A percentile compares a stretch with the other conserved stretches of the same genome.
Conservation (phyloP, 2,797 vertebrate species). For the Myripristis jacobus region DNA sequence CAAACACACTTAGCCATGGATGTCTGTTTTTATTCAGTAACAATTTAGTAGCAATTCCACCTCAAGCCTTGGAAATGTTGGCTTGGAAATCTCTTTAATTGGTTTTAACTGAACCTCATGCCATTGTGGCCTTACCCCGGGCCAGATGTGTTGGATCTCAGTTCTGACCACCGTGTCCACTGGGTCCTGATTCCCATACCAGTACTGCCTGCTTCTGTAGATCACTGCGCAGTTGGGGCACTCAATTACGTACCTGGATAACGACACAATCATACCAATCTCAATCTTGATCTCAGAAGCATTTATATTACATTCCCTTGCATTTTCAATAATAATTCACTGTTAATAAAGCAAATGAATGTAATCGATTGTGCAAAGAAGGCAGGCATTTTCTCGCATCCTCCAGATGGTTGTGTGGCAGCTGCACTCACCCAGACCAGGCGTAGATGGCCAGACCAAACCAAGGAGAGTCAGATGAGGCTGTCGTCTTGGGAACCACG, state of each 20-base stretch:
- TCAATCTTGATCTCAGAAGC: neutral
- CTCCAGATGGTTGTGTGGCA: slow-evolving; percentile 1
- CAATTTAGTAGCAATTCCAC: neutral
- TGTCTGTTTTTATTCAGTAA: too few species aligned
- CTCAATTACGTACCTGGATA: slow-evolving; percentile 94
- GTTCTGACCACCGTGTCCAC: slow-evolving; percentile 98
- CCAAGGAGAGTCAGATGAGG: slow-evolving; percentile 98
- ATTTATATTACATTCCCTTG: neutral
- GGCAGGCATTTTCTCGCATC: slow-evolving; percentile 9
- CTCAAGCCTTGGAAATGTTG: slow-evolving; percentile 19
- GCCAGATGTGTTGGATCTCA: slow-evolving; percentile 98
- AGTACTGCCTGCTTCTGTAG: slow-evolving; percentile 97
- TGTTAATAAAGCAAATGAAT: neutral
- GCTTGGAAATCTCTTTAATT: slow-evolving; percentile 2
- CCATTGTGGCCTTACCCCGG: slow-evolving; percentile 86
- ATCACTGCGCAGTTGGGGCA: slow-evolving; percentile 97
- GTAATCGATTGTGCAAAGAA: neutral
- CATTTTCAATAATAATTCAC: neutral
- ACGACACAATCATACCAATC: slow-evolving; percentile 15
- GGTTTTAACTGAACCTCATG: slow-evolving; percentile 35
- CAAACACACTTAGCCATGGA: neutral
- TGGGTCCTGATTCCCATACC: slow-evolving; percentile 99
- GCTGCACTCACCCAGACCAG: slow-evolving; percentile 95
- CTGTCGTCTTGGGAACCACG: slow-evolving; percentile 98
- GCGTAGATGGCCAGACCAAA: slow-evolving; percentile 97